phyloP scores from a whole-genome alignment of 30 jellyfish, hydroid and myxozoan genomes.

The Aurelia sp. region DNA sequence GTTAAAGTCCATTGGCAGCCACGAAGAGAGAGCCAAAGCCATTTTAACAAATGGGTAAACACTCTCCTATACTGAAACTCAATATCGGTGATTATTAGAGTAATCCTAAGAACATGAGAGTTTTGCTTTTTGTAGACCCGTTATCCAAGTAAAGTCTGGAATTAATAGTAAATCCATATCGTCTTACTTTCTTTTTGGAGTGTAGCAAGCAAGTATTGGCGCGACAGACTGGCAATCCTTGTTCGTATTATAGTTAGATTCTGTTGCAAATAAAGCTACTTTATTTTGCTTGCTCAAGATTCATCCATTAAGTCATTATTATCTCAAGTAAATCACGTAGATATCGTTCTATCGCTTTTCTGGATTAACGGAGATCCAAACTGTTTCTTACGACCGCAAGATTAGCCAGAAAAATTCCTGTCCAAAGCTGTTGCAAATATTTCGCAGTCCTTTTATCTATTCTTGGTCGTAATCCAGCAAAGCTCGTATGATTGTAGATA shows the following conservation, averaged over 20 bases:
- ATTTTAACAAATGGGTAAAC: background rate
- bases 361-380: slow-evolving; percentile 51
- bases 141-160: background rate
- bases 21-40: too few species aligned
- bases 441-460: slow-evolving; percentile 65
- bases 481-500: slow-evolving; percentile 34
- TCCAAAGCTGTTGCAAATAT: slow-evolving; percentile 59
- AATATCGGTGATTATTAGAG: too few species aligned
- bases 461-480: slow-evolving; percentile 31
- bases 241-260: slow-evolving; percentile 15
- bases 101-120: too few species aligned
- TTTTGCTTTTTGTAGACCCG: too few species aligned
- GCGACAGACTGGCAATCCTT: slow-evolving; percentile 23
- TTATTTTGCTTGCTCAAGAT: slow-evolving; percentile 32
- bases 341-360: slow-evolving; percentile 17
- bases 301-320: slow-evolving; percentile 48
- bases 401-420: slow-evolving; percentile 18
- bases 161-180: background rate
- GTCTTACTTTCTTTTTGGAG: background rate
- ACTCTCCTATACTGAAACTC: background rate
- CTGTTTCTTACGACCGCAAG: slow-evolving; percentile 21
- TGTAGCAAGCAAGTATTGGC: slow-evolving; percentile 5
- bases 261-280: slow-evolving; percentile 46
- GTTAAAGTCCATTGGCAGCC: too few species aligned
- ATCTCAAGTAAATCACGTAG: slow-evolving; percentile 50